phyloP scores from a whole-genome alignment of 1,140 invertebrate genomes.

The Cyclina sinensis region DNA sequence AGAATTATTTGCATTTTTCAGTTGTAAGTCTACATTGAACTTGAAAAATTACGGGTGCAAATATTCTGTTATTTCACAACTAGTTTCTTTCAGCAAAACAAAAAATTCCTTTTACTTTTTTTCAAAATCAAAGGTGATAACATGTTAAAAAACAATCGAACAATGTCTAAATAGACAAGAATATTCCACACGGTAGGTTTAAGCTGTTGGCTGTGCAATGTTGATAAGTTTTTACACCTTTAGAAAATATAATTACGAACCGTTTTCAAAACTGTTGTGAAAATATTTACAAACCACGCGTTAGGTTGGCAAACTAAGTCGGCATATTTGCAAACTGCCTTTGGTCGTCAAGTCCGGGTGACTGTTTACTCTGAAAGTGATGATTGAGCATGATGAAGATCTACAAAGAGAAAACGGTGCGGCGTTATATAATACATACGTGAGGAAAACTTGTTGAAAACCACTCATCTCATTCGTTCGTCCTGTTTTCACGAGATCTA shows the following conservation, averaged over 20 bases:
- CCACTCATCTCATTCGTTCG: background rate
- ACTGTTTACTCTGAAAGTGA: background rate
- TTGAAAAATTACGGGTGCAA: background rate
- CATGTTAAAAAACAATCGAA: background rate
- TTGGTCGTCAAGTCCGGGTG: background rate
- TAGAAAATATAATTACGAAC: conserved; percentile 16
- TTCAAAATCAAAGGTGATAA: background rate
- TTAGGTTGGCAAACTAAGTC: background rate
- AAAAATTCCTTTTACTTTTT: conserved; percentile 1
- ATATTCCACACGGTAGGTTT: background rate
- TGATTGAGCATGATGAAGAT: background rate
- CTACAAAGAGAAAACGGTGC: background rate
- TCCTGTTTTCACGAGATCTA: background rate
- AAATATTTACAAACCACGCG: conserved; percentile 35
- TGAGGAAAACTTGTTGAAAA: conserved; percentile 16
- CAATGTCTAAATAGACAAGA: background rate
- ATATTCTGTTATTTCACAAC: background rate
- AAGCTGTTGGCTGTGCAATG: background rate
- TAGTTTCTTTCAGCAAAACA: conserved; percentile 24
- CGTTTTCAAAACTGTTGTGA: background rate
- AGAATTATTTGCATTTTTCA: too few relatives aligned
- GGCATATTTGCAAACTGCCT: background rate
- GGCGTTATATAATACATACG: background rate
- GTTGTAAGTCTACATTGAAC: too few relatives aligned
- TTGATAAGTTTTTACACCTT: conserved; percentile 19